These are phyloP conservation scores for Pedetes capensis DNA, from an alignment of 2,113 vertebrate species.

Conservation along the genomic window DNA sequence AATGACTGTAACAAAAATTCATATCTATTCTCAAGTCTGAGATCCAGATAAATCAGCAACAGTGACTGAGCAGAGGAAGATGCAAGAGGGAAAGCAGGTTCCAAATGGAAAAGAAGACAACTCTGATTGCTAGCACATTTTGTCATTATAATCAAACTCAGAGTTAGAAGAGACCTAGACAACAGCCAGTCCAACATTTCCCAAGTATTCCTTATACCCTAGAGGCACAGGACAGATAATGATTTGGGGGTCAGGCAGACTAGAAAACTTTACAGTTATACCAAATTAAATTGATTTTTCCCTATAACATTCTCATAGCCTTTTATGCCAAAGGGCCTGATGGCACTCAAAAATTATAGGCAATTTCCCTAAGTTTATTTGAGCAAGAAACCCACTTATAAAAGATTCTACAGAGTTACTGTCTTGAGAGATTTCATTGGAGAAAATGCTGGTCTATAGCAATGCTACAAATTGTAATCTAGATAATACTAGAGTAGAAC, in stretches of 20 bases:
- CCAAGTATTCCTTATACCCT: not conserved
- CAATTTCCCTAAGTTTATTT: conserved; percentile 23
- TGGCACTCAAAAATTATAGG: not conserved
- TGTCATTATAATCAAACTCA: not conserved
- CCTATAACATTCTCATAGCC: not conserved
- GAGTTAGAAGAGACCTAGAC: not conserved
- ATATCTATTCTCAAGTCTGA: not conserved
- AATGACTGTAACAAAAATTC: not conserved
- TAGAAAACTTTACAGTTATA: not conserved
- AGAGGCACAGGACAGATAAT: not conserved
- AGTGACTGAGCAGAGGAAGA: not conserved
- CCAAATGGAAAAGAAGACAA: not conserved
- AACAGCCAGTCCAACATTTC: not conserved
- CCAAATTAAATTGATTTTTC: conserved; percentile 29
- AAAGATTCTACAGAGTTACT: not conserved
- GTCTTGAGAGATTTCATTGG: not conserved
- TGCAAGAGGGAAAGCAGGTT: not conserved
- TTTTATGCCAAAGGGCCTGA: not conserved
- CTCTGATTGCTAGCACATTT: not conserved
- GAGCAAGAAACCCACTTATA: not conserved
- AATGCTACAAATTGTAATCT: not conserved
- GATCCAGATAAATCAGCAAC: not conserved
- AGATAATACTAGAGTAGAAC: not conserved
- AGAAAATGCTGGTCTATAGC: not conserved
- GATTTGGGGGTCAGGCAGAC: not conserved